Conservation (phyloP, 2,797 vertebrate species). For the Melanotaenia boesemani region DNA sequence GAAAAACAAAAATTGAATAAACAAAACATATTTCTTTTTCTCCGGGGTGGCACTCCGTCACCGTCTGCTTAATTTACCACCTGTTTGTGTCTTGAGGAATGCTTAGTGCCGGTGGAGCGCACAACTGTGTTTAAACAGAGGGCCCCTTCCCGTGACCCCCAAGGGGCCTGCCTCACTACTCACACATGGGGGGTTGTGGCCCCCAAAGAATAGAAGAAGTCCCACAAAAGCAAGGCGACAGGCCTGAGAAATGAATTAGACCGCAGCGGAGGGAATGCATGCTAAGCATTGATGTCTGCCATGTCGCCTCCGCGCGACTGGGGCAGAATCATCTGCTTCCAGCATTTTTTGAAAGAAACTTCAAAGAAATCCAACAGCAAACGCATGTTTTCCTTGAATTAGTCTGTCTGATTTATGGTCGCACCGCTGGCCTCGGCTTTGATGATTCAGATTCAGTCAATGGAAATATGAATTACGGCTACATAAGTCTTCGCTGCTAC, state of each 20-base stretch:
- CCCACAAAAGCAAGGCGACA: conserved; percentile 72
- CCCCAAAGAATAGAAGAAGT: conserved; percentile 69
- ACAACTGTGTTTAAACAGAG: conserved; percentile 83
- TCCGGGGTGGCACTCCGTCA: conserved; percentile 78
- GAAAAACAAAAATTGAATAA: conserved; percentile 82
- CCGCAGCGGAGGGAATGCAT: conserved; percentile 45
- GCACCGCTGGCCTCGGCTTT: conserved; percentile 28
- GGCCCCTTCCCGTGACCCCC: conserved; percentile 83
- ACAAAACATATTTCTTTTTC: conserved; percentile 84
- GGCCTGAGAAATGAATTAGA: conserved; percentile 80
- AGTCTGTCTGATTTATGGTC: conserved; percentile 54
- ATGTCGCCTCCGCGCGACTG: conserved; percentile 18
- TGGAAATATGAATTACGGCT: conserved; percentile 62
- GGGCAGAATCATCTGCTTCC: conserved; percentile 57
- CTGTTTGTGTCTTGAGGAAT: conserved; percentile 80
- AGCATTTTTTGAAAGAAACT: conserved; percentile 43
- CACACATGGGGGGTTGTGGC: conserved; percentile 65
- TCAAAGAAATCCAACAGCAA: conserved; percentile 59
- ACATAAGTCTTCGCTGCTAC: conserved; percentile 44
- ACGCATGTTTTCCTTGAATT: conserved; percentile 35
- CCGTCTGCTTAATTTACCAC: conserved; percentile 81
- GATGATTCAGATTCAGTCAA: conserved; percentile 61
- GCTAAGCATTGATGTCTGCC: conserved; percentile 62
- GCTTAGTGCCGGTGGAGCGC: conserved; percentile 65
- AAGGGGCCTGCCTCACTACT: conserved; percentile 59